A percentile compares a stretch with the other conserved stretches of the same genome.
Conservation (phyloP, 2,888 invertebrate species). For the Kuschelorhynchus macadamiae region DNA sequence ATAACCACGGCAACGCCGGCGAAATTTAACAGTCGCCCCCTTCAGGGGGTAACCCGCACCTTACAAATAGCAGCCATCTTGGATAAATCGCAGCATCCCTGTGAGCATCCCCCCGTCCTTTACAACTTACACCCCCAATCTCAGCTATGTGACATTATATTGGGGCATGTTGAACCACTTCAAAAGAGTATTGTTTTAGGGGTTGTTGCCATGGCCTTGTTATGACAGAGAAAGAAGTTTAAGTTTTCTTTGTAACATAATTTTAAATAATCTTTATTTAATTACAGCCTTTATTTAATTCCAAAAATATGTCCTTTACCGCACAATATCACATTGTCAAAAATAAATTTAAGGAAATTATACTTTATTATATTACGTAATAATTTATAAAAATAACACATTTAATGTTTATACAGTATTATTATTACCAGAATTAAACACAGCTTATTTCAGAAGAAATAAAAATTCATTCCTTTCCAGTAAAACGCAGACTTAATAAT, state of each 20-base stretch:
- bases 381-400: no score
- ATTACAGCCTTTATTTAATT: no score
- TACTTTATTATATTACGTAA: no score
- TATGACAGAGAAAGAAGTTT: background rate
- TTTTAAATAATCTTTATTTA: no score
- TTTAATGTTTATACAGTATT: no score
- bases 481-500: no score
- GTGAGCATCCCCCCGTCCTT: slow-evolving; percentile 16
- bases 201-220: background rate
- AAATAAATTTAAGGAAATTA: no score
- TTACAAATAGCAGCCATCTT: slow-evolving; percentile 58
- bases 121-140: slow-evolving; percentile 22
- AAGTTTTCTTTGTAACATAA: background rate
- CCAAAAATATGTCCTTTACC: no score
- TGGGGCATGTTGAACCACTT: slow-evolving; percentile 10
- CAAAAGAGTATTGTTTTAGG: slow-evolving; percentile 16
- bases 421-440: no score
- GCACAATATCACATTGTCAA: no score
- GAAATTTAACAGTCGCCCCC: slow-evolving; percentile 40
- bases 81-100: slow-evolving; percentile 62
- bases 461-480: no score
- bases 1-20: slow-evolving; percentile 40
- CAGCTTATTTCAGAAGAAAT: no score
- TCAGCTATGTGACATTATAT: slow-evolving; percentile 21
- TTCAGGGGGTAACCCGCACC: slow-evolving; percentile 55